phyloP scores from a whole-genome alignment of 2,888 invertebrate genomes.

The Diaphora mendica region DNA sequence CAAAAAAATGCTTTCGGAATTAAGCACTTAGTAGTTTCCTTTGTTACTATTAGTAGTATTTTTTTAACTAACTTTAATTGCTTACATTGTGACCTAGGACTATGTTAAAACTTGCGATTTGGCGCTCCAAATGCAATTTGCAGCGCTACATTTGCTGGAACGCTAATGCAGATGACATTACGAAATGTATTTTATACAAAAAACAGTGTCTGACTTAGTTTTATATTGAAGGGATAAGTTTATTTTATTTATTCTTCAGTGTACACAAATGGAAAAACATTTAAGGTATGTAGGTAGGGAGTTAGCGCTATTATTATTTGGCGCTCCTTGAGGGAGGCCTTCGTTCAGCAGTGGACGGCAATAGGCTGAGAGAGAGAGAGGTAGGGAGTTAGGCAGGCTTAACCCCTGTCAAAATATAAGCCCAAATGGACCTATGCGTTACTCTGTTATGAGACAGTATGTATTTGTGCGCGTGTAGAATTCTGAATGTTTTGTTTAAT shows the following conservation, averaged over 20 bases:
- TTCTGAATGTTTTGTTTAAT: no score
- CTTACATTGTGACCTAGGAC: conserved; percentile 19
- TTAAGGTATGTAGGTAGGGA: no score
- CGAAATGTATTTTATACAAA: conserved; percentile 26
- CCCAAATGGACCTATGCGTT: no score
- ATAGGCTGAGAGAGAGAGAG: no score
- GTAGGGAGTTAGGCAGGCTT: no score
- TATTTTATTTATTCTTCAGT: not conserved
- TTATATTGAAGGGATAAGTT: conserved; percentile 4
- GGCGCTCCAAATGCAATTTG: conserved; percentile 45
- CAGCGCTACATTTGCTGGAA: conserved; percentile 41
- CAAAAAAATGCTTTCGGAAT: conserved; percentile 19
- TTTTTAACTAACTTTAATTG: conserved; percentile 42
- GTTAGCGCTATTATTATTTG: no score
- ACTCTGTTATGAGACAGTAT: no score
- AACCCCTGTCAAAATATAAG: no score
- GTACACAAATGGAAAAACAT: no score
- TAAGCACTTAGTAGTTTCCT: conserved; percentile 34
- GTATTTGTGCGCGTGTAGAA: no score
- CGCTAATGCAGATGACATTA: conserved; percentile 36
- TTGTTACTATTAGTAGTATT: conserved; percentile 29
- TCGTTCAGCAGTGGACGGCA: no score
- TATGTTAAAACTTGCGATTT: conserved; percentile 48
- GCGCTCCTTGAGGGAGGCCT: no score
- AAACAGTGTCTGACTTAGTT: conserved; percentile 5